Percentiles rank a stretch among this genome's conserved stretches.
These are phyloP conservation scores for Macrobrachium nipponense DNA, from an alignment of 1,140 invertebrate genomes.

Conservation along the genomic window DNA sequence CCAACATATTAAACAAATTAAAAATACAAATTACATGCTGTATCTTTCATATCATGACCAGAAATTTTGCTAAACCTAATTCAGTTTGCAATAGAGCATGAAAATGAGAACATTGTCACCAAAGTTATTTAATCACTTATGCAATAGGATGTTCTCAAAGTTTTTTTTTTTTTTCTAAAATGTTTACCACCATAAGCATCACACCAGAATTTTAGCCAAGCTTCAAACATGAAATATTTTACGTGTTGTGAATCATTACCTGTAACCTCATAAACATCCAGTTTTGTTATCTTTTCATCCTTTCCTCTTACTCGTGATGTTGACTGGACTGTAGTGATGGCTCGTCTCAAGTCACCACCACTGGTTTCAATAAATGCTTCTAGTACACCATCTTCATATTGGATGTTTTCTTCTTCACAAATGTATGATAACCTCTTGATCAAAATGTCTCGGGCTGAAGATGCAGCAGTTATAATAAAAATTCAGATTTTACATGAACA, in stretches of 20 bases:
- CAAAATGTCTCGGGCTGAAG: conserved; percentile 69
- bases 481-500: neutral
- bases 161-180: neutral
- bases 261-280: conserved; percentile 82
- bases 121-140: too few species aligned
- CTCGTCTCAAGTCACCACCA: conserved; percentile 93
- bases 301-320: conserved; percentile 79
- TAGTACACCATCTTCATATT: conserved; percentile 79
- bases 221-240: neutral
- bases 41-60: too few species aligned
- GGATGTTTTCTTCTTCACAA: conserved; percentile 83
- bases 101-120: too few species aligned
- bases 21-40: neutral
- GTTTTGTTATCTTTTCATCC: conserved; percentile 73
- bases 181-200: neutral
- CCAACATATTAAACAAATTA: neutral
- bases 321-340: conserved; percentile 96
- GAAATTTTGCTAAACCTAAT: too few species aligned
- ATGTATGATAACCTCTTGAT: conserved; percentile 80
- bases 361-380: conserved; percentile 84
- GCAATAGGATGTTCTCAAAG: too few species aligned
- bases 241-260: conserved; percentile 72
- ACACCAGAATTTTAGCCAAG: neutral
- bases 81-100: too few species aligned
- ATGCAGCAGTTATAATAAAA: too few species aligned